Conservation (phyloP, 2,797 vertebrate genomes). For the Darevskia mixta region DNA sequence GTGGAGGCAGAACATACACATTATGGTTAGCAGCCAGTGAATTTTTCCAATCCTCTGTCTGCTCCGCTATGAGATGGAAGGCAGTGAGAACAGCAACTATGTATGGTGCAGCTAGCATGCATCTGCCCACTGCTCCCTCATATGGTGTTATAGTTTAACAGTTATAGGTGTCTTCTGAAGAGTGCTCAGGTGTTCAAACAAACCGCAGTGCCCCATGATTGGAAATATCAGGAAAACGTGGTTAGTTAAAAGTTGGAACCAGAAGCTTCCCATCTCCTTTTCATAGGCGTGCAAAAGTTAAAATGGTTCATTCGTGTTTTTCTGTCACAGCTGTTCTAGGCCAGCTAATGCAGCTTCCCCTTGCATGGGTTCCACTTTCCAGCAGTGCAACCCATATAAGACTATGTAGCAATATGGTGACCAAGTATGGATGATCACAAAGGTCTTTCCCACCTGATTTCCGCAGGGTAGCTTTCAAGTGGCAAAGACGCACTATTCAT, state of each 20-base stretch:
- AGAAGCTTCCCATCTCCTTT: background rate
- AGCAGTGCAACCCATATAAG: background rate
- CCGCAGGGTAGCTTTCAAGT: background rate
- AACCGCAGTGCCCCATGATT: background rate
- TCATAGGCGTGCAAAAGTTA: background rate
- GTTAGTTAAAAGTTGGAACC: background rate
- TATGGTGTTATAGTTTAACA: too few species aligned
- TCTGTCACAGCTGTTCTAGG: background rate
- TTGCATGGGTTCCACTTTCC: background rate
- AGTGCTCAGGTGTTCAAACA: background rate
- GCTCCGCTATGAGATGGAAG: too few species aligned
- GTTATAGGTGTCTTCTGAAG: background rate
- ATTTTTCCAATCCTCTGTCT: too few species aligned
- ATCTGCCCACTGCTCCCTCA: too few species aligned
- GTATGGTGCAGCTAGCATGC: too few species aligned
- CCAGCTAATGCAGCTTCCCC: background rate
- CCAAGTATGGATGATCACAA: background rate
- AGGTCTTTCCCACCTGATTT: background rate
- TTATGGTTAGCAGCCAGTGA: too few species aligned
- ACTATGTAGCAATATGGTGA: background rate
- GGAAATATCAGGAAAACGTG: background rate
- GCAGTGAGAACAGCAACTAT: too few species aligned
- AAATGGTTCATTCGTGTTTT: background rate
- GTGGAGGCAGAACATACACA: too few species aligned
- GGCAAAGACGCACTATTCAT: background rate